Conservation (phyloP, 2,113 vertebrate genomes). For the Larimichthys polyactis region DNA sequence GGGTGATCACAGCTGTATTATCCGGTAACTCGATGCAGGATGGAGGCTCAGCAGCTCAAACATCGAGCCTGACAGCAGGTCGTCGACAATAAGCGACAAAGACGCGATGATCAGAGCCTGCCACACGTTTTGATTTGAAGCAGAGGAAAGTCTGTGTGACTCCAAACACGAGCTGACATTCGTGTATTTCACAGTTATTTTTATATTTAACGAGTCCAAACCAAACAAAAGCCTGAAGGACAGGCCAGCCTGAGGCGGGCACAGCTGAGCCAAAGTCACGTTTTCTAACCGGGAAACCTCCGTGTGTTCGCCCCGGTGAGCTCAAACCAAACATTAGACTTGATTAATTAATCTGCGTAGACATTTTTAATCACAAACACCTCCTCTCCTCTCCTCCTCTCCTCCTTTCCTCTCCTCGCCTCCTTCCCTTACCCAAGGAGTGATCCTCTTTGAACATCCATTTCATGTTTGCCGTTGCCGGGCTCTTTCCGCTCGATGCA, state of each 20-base stretch:
- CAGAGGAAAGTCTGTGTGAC: fast-evolving
- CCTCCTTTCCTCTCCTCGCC: background rate
- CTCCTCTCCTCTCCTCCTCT: too few species aligned
- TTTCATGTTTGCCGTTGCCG: conserved; percentile 89
- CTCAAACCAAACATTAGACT: fast-evolving
- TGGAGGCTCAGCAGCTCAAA: conserved; percentile 31
- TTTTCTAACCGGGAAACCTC: fast-evolving
- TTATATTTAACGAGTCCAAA: background rate
- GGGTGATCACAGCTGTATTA: fast-evolving
- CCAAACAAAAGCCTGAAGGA: conserved; percentile 31
- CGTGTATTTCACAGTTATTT: background rate
- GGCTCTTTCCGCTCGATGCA: conserved; percentile 35
- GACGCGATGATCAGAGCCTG: background rate
- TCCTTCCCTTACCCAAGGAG: conserved; percentile 89
- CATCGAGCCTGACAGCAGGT: conserved; percentile 3
- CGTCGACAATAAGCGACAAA: conserved; percentile 6
- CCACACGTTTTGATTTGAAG: fast-evolving
- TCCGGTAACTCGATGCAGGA: background rate
- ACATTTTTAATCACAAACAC: background rate
- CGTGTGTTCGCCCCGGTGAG: fast-evolving
- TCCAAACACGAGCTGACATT: background rate
- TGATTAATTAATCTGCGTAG: background rate
- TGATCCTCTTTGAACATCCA: conserved; percentile 99
- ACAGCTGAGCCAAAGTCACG: fast-evolving
- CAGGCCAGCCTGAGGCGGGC: background rate